phyloP scores from a whole-genome alignment of 1,140 invertebrate genomes.

The Caenorhabditis brenneri region DNA sequence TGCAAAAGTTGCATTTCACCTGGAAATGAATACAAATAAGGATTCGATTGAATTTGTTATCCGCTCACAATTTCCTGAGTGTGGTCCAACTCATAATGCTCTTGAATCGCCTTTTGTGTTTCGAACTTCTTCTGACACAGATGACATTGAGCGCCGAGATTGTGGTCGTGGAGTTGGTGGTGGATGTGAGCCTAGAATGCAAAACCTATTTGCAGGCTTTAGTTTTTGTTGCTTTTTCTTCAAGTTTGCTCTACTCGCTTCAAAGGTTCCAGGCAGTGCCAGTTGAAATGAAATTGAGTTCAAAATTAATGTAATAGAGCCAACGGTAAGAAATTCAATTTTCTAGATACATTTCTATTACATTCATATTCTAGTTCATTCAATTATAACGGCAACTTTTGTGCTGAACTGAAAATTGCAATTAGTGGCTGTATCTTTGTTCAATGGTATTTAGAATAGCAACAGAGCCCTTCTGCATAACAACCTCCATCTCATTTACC shows the following conservation, averaged over 20 bases:
- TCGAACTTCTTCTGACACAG: constrained; percentile 1
- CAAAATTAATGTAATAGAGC: too few species aligned
- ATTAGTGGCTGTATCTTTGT: too few species aligned
- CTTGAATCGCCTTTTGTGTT: not conserved
- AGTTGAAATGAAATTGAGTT: too few species aligned
- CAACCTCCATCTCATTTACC: too few species aligned
- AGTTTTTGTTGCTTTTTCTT: not conserved
- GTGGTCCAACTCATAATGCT: not conserved
- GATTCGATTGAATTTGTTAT: not conserved
- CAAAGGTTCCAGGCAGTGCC: too few species aligned
- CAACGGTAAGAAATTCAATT: too few species aligned
- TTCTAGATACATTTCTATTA: too few species aligned
- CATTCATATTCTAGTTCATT: too few species aligned
- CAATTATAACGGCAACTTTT: too few species aligned
- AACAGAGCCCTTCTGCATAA: too few species aligned
- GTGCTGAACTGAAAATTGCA: too few species aligned
- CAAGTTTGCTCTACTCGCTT: not conserved
- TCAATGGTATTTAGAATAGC: too few species aligned
- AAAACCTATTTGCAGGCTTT: not conserved
- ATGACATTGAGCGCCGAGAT: not conserved
- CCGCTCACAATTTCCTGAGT: not conserved
- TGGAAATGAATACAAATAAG: not conserved
- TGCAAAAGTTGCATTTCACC: constrained; percentile 15
- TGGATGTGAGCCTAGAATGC: not conserved
- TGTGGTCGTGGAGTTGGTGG: not conserved